These are phyloP conservation scores for Mustela lutreola DNA, from an alignment of 2,113 vertebrate species.

Conservation along the genomic window DNA sequence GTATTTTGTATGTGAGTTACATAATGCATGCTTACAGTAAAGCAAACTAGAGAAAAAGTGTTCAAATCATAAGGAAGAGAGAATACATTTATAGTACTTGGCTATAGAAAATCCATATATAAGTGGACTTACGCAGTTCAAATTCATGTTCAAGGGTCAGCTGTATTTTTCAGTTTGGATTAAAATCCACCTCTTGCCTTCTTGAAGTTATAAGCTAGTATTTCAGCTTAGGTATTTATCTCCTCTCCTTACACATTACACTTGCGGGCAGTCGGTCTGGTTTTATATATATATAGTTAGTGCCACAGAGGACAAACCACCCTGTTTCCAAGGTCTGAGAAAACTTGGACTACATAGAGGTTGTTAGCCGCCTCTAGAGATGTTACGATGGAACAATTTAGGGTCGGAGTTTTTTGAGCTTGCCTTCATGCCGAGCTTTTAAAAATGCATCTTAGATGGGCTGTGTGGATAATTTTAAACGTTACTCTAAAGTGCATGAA, in stretches of 20 bases:
- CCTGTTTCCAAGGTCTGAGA: not conserved
- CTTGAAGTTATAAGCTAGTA: not conserved
- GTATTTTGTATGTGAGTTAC: not conserved
- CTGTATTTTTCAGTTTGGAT: not conserved
- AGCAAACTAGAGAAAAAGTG: not conserved
- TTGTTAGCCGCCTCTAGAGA: conserved; percentile 36
- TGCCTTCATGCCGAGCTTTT: conserved; percentile 18
- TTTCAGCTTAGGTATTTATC: not conserved
- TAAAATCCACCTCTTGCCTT: not conserved
- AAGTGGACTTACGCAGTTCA: not conserved
- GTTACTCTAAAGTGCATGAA: conserved; percentile 54
- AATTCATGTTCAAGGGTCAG: not conserved
- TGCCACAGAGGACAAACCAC: not conserved
- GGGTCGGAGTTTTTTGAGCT: not conserved
- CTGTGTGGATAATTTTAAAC: conserved; percentile 46
- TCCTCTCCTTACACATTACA: not conserved
- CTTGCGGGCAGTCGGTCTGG: not conserved
- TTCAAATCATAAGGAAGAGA: not conserved
- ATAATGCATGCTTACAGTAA: not conserved
- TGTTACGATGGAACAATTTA: conserved; percentile 27
- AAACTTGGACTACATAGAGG: not conserved
- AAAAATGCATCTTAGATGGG: conserved; percentile 60
- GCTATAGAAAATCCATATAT: not conserved
- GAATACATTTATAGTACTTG: not conserved
- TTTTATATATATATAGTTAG: not conserved